Base-by-base conservation (phyloP, 1,140 invertebrate genomes). In the Drosophila persimilis region DNA sequence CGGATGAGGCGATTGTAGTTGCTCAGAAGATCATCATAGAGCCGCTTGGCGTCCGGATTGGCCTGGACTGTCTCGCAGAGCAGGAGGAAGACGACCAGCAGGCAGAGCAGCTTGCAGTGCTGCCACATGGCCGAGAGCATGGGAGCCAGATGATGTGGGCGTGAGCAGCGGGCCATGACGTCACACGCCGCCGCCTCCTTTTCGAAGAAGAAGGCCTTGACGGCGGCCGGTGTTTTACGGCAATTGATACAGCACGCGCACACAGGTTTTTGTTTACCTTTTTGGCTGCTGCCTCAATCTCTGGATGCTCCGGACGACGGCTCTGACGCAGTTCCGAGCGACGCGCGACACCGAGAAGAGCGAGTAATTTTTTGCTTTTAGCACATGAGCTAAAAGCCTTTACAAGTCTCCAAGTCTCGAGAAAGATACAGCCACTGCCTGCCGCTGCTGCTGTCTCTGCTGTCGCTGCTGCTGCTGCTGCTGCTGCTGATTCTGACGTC, bases 1-100 rank as follows among this genome's bases (percentile, higher is more conserved):
- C 98, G 93, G 61, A 98, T 98, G 35, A 99, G 94, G 72, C 98
- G 95, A 93, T 99, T 99, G 92, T 99, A 99, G 92, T 97, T 98
- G 79, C 97, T 97, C 59, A 99, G 93, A 46, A 99, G 93, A 92
- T 99, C 98, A 89, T 98, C 97, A 91, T 98, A 98, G 26, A 98
- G 94, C 58, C 97, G 93, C 91, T 98, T 98, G 2, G 97, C 97
- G 85, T 98, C 97, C 1, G 97, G 97, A 93, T 98, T 98, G 41
- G 93, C 93, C 45, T 91, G 77, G 5, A 91, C 90, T 1, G 84
- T 91, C 51, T 91, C 90, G 71, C 83, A 90, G 39, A 91, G 57
- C 22, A 91, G 52, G 20, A 91, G 58, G 8, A 90, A 75, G 15
- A 80, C 64, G 24, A 90, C 7, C 31, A 90, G 69, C 6, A 90